Evolutionary conservation across 2,888 invertebrate genomes (phyloP).

Genomic region (Eupithecia tripunctaria): DNA sequence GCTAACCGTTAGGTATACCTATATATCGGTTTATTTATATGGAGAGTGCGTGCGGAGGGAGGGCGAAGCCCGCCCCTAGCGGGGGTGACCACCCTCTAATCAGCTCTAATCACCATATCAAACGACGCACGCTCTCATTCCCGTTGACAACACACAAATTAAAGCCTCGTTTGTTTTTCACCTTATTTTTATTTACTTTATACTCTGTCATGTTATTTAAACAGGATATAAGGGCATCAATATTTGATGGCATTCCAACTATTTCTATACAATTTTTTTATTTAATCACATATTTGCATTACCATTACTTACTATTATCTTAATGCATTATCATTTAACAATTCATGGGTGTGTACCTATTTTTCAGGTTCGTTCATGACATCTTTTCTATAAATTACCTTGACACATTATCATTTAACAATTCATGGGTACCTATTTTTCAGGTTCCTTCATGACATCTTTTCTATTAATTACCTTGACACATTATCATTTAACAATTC

Average conservation of each 20-base stretch:
- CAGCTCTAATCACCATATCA: conserved; percentile 85
- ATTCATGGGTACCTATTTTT: no score
- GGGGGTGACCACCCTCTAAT: conserved; percentile 72
- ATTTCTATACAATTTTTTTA: no score
- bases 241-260: neutral
- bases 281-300: no score
- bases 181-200: conserved; percentile 50
- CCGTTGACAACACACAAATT: conserved; percentile 81
- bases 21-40: conserved; percentile 83
- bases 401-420: no score
- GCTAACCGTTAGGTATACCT: conserved; percentile 65
- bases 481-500: no score
- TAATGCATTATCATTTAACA: no score
- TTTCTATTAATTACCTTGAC: no score
- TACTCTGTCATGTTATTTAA: conserved; percentile 25
- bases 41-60: conserved; percentile 78
- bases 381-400: no score
- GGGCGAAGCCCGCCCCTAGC: conserved; percentile 60
- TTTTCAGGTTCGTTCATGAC: no score
- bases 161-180: conserved; percentile 59
- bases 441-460: no score
- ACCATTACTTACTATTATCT: no score
- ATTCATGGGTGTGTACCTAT: no score
- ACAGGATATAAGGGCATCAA: conserved; percentile 1
- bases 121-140: conserved; percentile 82